phyloP scores from a whole-genome alignment of 2,888 invertebrate genomes.

The Zygogramma bicolorata region DNA sequence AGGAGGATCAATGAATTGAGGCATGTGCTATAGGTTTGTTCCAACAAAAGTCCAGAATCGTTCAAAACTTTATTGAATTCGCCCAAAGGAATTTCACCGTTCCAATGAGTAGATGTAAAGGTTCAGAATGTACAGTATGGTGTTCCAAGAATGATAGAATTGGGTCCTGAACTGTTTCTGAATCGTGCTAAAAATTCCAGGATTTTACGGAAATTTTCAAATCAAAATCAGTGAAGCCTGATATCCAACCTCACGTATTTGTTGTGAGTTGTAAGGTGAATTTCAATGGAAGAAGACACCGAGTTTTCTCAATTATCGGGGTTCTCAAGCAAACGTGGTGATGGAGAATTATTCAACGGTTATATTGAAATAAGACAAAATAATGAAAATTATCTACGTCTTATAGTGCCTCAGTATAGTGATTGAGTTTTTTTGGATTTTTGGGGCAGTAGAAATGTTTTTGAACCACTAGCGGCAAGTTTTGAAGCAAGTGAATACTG shows the following conservation, averaged over 20 bases:
- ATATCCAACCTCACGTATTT: not conserved
- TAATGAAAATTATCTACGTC: conserved; percentile 3
- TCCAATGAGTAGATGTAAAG: conserved; percentile 7
- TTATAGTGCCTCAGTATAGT: conserved; percentile 14
- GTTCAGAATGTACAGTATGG: not conserved
- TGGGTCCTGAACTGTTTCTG: not conserved
- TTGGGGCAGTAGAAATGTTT: conserved; percentile 10
- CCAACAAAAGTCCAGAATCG: too few species aligned
- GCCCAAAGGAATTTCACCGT: too few species aligned
- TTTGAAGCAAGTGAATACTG: conserved; percentile 17
- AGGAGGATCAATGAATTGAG: too few species aligned
- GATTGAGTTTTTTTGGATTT: conserved; percentile 10
- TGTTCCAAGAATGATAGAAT: conserved; percentile 3
- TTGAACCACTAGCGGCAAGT: conserved; percentile 10
- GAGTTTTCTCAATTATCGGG: not conserved
- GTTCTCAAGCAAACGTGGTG: not conserved
- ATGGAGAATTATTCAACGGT: too few species aligned
- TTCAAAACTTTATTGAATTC: too few species aligned
- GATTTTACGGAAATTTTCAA: not conserved
- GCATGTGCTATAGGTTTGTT: too few species aligned
- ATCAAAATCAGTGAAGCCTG: not conserved
- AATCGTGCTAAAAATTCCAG: not conserved
- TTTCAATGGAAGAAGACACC: too few species aligned
- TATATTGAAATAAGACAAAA: not conserved
- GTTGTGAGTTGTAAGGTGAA: not conserved